Evolutionary conservation across 64 coral and sea anemone genomes (phyloP).

Genomic region (Actinia tenebrosa): DNA sequence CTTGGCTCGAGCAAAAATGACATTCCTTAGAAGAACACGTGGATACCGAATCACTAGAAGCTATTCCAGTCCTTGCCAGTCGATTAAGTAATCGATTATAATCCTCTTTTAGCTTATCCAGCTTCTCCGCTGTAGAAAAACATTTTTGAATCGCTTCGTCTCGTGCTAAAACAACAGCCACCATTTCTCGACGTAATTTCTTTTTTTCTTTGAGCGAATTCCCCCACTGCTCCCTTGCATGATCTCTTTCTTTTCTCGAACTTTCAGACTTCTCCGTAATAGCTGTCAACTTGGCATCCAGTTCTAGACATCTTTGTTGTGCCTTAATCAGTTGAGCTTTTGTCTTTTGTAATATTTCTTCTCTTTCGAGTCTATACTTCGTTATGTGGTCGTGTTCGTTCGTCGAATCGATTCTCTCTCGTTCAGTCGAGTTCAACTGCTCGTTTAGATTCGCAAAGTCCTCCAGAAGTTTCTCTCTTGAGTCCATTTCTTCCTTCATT

Average conservation of each 20-base stretch:
- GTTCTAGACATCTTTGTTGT: constrained; percentile 78
- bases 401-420: constrained; percentile 56
- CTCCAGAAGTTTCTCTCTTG: constrained; percentile 39
- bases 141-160: constrained; percentile 95
- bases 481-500: constrained; percentile 51
- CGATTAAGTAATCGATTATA: constrained; percentile 73
- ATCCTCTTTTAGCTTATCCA: constrained; percentile 88
- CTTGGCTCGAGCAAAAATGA: constrained; percentile 63
- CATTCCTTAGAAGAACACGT: constrained; percentile 75
- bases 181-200: constrained; percentile 77
- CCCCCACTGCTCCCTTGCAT: constrained; percentile 91
- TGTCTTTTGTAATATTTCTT: constrained; percentile 44
- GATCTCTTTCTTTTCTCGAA: constrained; percentile 72
- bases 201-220: constrained; percentile 89
- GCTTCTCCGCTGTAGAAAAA: constrained; percentile 80
- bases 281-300: constrained; percentile 66
- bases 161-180: constrained; percentile 56
- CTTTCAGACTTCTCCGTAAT: constrained; percentile 75
- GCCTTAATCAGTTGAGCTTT: constrained; percentile 77
- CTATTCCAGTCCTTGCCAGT: constrained; percentile 58
- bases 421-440: constrained; percentile 55
- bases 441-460: constrained; percentile 55
- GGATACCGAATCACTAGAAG: constrained; percentile 58
- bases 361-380: constrained; percentile 46
- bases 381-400: constrained; percentile 50